Evolutionary conservation across 2,888 invertebrate genomes (phyloP).

Genomic region (Chelonus formosanus): DNA sequence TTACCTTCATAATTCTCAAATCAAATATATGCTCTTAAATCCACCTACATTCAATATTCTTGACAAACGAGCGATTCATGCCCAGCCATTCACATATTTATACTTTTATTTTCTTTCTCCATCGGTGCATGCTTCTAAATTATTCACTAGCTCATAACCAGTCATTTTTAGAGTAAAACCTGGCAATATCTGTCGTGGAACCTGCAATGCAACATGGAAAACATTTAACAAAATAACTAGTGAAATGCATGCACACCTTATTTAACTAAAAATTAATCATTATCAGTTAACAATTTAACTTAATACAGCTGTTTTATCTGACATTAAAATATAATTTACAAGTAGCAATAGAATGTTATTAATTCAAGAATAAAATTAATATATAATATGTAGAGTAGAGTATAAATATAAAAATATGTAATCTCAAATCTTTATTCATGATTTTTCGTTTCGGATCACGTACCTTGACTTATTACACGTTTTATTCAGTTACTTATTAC

Average conservation of each 20-base stretch:
- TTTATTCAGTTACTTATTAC: neutral
- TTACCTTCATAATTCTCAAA: neutral
- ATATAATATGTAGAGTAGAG: too few relatives aligned
- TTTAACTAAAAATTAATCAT: too few relatives aligned
- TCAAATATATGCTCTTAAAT: neutral
- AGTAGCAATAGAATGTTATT: too few relatives aligned
- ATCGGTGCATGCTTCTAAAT: neutral
- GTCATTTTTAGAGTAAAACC: conserved; percentile 5
- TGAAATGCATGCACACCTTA: neutral
- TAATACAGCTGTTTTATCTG: too few relatives aligned
- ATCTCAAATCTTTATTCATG: neutral
- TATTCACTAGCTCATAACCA: too few relatives aligned
- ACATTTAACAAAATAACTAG: neutral
- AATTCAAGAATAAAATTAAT: too few relatives aligned
- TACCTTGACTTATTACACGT: conserved; percentile 1
- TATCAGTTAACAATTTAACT: too few relatives aligned
- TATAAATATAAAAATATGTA: too few relatives aligned
- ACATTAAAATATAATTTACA: too few relatives aligned
- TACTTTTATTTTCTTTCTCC: neutral
- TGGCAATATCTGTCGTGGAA: neutral
- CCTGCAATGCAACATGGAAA: neutral
- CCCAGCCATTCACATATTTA: neutral
- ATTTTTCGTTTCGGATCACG: conserved; percentile 5
- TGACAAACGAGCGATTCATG: conserved; percentile 8
- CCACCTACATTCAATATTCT: conserved; percentile 8